These are phyloP conservation scores for Enteromius unitaeniatus DNA, from an alignment of 2,797 vertebrate species.

Conservation along the genomic window DNA sequence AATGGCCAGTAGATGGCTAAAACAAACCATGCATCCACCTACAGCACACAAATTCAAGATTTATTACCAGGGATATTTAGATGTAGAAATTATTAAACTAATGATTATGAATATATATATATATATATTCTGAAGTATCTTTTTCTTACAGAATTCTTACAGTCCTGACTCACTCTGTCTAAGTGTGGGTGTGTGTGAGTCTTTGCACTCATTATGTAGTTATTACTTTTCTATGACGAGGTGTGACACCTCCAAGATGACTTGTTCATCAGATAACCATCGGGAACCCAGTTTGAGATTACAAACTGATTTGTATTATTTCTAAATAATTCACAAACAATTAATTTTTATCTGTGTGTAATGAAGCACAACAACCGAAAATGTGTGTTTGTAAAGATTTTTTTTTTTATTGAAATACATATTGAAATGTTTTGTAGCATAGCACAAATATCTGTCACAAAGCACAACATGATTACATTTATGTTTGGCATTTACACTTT, in stretches of 20 bases:
- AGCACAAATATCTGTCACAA: constrained; percentile 17
- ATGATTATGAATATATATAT: too few relatives aligned
- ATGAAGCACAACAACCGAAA: neutral
- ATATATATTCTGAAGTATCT: too few relatives aligned
- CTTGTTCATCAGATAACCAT: neutral
- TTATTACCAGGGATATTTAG: neutral
- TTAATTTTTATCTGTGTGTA: neutral
- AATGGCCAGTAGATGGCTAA: neutral
- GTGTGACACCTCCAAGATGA: neutral
- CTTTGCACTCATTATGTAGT: neutral
- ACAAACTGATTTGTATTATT: neutral
- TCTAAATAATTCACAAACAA: neutral
- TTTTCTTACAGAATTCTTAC: neutral
- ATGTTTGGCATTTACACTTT: neutral
- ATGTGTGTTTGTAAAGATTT: neutral
- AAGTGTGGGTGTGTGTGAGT: neutral
- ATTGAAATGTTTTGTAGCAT: neutral
- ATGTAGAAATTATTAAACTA: neutral
- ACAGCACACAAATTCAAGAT: neutral
- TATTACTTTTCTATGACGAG: too few relatives aligned
- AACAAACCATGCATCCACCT: neutral
- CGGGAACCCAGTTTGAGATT: neutral
- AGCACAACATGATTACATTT: neutral
- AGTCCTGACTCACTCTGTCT: neutral
- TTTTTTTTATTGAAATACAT: neutral